Conservation (phyloP, 2,113 vertebrate genomes). For the Entosphenus tridentatus region DNA sequence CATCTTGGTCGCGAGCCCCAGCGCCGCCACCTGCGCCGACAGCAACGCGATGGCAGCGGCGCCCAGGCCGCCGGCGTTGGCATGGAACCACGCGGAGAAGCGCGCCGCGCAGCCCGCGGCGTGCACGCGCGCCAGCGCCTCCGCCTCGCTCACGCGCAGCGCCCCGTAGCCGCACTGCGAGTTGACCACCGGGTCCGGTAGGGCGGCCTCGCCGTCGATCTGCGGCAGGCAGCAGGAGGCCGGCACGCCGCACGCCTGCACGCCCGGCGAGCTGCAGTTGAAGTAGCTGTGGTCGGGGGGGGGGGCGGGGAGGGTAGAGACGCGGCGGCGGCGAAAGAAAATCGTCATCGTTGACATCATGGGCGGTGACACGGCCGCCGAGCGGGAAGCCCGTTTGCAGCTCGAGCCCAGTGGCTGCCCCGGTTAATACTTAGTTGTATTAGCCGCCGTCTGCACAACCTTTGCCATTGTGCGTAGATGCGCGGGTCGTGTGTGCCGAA, state of each 20-base stretch:
- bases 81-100: slow-evolving; percentile 29
- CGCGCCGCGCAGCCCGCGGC: slow-evolving; percentile 33
- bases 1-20: slow-evolving; percentile 25
- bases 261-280: slow-evolving; percentile 54
- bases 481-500: too few relatives aligned
- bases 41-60: slow-evolving; percentile 8
- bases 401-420: too few relatives aligned
- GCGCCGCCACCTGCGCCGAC: slow-evolving; percentile 25
- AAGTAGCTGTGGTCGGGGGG: slow-evolving; percentile 40
- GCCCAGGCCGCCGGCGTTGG: slow-evolving; percentile 16
- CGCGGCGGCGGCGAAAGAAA: neutral
- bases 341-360: neutral
- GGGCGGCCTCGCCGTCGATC: too few relatives aligned
- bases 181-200: slow-evolving; percentile 31
- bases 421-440: too few relatives aligned
- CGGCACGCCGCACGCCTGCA: slow-evolving; percentile 49
- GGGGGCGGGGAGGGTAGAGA: neutral
- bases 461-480: too few relatives aligned
- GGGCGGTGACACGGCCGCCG: too few relatives aligned
- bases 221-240: slow-evolving; percentile 45
- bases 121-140: slow-evolving; percentile 24
- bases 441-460: too few relatives aligned
- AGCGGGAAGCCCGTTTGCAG: too few relatives aligned
- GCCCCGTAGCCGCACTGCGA: slow-evolving; percentile 38
- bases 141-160: slow-evolving; percentile 25